Conservation (phyloP, 2,888 invertebrate genomes). For the Cephus runcator region DNA sequence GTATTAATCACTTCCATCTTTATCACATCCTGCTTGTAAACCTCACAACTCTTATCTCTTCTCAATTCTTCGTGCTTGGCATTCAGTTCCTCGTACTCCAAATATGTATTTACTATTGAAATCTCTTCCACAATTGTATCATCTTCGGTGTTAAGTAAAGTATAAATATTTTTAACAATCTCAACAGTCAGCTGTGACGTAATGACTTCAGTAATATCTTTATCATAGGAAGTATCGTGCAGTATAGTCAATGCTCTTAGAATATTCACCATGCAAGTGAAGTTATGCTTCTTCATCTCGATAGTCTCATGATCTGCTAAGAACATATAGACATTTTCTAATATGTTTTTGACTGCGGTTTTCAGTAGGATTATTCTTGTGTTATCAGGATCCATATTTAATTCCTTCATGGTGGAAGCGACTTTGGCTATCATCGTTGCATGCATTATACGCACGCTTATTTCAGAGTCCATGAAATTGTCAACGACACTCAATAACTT, state of each 20-base stretch:
- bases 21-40: conserved; percentile 25
- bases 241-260: conserved; percentile 39
- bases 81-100: background rate
- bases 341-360: conserved; percentile 26
- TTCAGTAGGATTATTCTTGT: conserved; percentile 27
- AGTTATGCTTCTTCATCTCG: conserved; percentile 23
- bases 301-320: conserved; percentile 29
- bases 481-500: background rate
- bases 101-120: conserved; percentile 2
- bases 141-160: conserved; percentile 35
- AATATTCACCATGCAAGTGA: conserved; percentile 30
- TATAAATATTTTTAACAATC: conserved; percentile 35
- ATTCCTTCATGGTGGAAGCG: conserved; percentile 12
- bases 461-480: background rate
- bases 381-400: conserved; percentile 35
- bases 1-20: conserved; percentile 43
- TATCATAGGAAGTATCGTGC: conserved; percentile 38
- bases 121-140: conserved; percentile 8
- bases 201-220: conserved; percentile 36
- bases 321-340: conserved; percentile 29
- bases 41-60: conserved; percentile 17
- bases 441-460: background rate
- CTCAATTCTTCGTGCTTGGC: conserved; percentile 16
- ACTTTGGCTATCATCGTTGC: background rate
- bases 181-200: conserved; percentile 30